phyloP scores from a whole-genome alignment of 2,888 invertebrate genomes.

The Brachypterus glaber region DNA sequence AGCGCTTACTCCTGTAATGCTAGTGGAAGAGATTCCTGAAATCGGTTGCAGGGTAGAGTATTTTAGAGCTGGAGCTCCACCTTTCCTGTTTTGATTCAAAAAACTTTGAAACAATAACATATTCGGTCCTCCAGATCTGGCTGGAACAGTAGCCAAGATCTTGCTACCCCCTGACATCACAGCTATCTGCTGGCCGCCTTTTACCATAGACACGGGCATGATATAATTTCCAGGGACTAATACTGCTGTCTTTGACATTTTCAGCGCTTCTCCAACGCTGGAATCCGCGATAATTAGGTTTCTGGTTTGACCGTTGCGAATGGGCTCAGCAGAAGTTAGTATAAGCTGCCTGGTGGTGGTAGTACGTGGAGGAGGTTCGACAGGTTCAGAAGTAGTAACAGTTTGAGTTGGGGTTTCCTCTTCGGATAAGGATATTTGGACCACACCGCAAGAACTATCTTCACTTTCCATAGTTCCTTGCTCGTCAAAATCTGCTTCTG shows the following conservation, averaged over 20 bases:
- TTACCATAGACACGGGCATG: conserved; percentile 61
- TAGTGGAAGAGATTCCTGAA: conserved; percentile 39
- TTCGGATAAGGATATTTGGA: conserved; percentile 46
- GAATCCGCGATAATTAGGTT: conserved; percentile 52
- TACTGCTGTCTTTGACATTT: conserved; percentile 56
- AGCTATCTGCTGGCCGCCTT: conserved; percentile 62
- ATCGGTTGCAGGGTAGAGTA: conserved; percentile 40
- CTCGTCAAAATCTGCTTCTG: conserved; percentile 50
- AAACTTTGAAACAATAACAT: conserved; percentile 57
- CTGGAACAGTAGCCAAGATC: conserved; percentile 44
- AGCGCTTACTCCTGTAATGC: conserved; percentile 36
- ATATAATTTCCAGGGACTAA: conserved; percentile 65
- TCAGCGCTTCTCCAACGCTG: conserved; percentile 54
- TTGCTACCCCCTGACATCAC: conserved; percentile 62
- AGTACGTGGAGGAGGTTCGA: conserved; percentile 31
- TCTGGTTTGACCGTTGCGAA: conserved; percentile 38
- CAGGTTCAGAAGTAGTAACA: conserved; percentile 39
- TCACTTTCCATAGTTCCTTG: conserved; percentile 65
- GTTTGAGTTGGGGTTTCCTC: conserved; percentile 42
- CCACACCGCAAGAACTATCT: conserved; percentile 65
- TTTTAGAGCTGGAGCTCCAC: conserved; percentile 48
- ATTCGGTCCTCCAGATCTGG: conserved; percentile 47
- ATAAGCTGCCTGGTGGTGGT: conserved; percentile 32
- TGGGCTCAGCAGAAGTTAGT: conserved; percentile 29
- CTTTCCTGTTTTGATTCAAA: conserved; percentile 54